Evolutionary conservation across 2,888 invertebrate genomes (phyloP), one percentile per base, ranked within the genome.

Genomic region (Noctua janthina): DNA sequence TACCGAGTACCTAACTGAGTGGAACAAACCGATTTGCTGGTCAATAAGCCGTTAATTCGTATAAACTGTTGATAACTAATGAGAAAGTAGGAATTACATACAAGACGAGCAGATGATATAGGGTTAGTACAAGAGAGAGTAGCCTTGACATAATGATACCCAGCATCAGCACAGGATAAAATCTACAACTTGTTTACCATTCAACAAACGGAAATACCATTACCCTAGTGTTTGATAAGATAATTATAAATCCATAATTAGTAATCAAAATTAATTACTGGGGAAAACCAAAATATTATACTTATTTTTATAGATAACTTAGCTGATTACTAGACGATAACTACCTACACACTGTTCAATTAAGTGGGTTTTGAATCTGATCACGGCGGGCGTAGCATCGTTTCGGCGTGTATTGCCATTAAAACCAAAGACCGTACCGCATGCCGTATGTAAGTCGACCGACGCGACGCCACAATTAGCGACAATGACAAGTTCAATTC

Each of bases 151-250:
- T 10, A 20, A 35, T 1, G 17, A 64, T 64, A 64, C 29, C 35
- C 64, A 64, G 2, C 29, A 35, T 35, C 17, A 64, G 64, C 35
- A 59, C 29, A 29, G 20, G 62, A 64, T 73, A 39, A 72, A 46
- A n/a, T 35, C n/a, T 29, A 59, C 17, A 59, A 67, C 59, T 71
- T 83, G 70, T 83, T 83, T 74, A 62, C 54, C 29, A 78, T 54
- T 70, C 46, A 67, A 8, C 2, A 66, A 66, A 66, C 46, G 71
- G 76, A 82, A 82, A 82, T 51, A 54, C 17, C 56, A 29, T 54
- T 23, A 11, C 1, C 3, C 7, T 66, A 71, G 15, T 29, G 8
- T 59, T 49, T 78, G 82, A 79, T 83, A 78, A 78, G 83, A 83
- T 74, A 78, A 74, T 74, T 35, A 54, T 66, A 54, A 69, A 70